Conservation (phyloP, 2,797 vertebrate genomes). For the Sebastes trivittatus region DNA sequence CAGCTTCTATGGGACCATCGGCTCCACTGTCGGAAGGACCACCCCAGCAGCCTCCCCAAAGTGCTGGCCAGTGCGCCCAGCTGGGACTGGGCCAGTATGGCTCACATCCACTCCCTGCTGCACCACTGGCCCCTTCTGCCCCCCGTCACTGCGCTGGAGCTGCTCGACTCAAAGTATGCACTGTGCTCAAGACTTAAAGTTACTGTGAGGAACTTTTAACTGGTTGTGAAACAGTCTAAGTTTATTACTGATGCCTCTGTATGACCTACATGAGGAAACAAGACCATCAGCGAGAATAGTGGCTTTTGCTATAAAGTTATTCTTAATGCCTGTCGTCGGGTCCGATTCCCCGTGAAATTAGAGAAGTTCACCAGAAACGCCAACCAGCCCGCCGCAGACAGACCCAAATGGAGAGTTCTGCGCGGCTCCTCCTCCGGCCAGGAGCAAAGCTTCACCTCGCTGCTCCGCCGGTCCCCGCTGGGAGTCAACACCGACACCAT, state of each 20-base stretch:
- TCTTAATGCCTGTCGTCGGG: neutral
- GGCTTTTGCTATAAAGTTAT: neutral
- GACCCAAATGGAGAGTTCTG: no score
- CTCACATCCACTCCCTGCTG: conserved; percentile 91
- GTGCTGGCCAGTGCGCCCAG: conserved; percentile 91
- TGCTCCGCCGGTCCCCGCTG: no score
- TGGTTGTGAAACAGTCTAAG: neutral
- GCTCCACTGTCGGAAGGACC: conserved; percentile 83
- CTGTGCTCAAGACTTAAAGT: neutral
- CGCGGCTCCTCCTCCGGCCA: no score
- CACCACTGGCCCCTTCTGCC: conserved; percentile 89
- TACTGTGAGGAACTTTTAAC: neutral
- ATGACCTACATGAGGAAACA: neutral
- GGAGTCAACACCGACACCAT: no score
- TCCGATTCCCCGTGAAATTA: no score
- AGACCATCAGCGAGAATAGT: neutral
- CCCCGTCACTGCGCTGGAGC: conserved; percentile 91
- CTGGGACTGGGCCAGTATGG: conserved; percentile 94
- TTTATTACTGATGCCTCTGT: neutral
- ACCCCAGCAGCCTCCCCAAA: conserved; percentile 90
- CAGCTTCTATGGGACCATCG: conserved; percentile 95
- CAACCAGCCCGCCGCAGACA: no score
- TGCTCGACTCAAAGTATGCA: conserved; percentile 92
- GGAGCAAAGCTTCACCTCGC: no score
- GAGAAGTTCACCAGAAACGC: no score